Evolutionary conservation across 2,888 invertebrate species (phyloP).

Genomic region (Coenonympha arcania): DNA sequence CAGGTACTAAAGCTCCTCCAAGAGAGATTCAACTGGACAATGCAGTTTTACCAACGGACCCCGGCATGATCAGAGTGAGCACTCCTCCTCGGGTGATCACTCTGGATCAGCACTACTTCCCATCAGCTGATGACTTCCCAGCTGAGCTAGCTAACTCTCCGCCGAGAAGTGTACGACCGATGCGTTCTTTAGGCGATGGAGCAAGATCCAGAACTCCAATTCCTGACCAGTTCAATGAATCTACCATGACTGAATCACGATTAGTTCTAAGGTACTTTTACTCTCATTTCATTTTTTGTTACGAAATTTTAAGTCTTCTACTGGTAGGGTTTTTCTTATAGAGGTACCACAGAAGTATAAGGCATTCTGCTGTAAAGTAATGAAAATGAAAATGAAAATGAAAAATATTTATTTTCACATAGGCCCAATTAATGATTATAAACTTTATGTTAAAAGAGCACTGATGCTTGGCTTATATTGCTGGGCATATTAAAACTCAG

Average conservation of each 20-base stretch:
- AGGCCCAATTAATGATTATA: too few species aligned
- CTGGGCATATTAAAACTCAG: too few species aligned
- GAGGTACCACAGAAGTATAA: too few species aligned
- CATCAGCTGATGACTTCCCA: conserved; percentile 76
- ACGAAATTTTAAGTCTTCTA: too few species aligned
- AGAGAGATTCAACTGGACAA: conserved; percentile 90
- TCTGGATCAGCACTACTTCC: conserved; percentile 87
- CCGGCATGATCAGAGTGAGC: conserved; percentile 84
- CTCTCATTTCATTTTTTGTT: neutral
- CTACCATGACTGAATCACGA: conserved; percentile 66
- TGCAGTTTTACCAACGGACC: conserved; percentile 81
- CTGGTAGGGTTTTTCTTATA: too few species aligned
- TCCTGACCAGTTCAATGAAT: conserved; percentile 61
- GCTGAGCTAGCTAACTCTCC: conserved; percentile 50
- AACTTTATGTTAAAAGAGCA: too few species aligned
- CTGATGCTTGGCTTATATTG: too few species aligned
- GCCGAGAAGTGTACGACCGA: conserved; percentile 48
- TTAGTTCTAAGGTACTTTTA: conserved; percentile 55
- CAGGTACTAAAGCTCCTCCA: conserved; percentile 88
- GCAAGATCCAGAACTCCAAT: conserved; percentile 54
- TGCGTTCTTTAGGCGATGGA: conserved; percentile 60
- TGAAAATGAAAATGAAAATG: too few species aligned
- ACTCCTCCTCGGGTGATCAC: conserved; percentile 93
- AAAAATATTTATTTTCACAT: too few species aligned
- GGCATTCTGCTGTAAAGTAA: too few species aligned